Conservation (phyloP, 2,113 vertebrate species). For the Erinaceus europaeus region DNA sequence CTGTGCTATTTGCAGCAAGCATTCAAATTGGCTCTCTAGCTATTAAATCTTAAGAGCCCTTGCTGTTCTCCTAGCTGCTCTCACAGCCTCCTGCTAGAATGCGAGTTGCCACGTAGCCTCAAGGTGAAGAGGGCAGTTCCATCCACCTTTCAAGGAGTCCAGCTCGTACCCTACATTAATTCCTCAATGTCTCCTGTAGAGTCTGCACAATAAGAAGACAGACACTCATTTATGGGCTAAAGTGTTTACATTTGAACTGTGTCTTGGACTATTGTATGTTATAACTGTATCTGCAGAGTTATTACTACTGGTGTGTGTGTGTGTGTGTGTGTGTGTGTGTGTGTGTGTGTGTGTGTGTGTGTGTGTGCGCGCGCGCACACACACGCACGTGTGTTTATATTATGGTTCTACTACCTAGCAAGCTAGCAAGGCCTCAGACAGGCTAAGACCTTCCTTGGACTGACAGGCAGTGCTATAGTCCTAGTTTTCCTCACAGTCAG, state of each 20-base stretch:
- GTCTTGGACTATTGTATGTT: not conserved
- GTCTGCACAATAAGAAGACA: not conserved
- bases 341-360: not conserved
- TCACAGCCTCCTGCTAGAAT: not conserved
- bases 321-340: not conserved
- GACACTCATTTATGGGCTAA: slow-evolving; percentile 18
- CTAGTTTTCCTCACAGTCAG: not conserved
- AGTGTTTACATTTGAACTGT: not conserved
- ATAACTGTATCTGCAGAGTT: slow-evolving; percentile 18
- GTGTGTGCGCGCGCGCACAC: too few relatives aligned
- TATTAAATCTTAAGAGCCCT: not conserved
- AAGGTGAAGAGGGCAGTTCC: not conserved
- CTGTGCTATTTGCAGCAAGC: not conserved
- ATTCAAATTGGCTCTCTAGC: not conserved
- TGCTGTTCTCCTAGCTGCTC: not conserved
- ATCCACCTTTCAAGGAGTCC: not conserved
- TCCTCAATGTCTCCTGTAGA: not conserved
- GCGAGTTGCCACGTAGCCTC: not conserved
- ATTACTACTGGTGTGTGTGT: not conserved
- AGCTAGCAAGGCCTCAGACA: not conserved
- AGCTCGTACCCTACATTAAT: not conserved
- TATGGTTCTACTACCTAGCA: not conserved
- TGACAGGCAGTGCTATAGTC: not conserved
- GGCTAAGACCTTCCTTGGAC: not conserved
- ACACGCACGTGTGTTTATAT: too few relatives aligned